Base-by-base conservation (phyloP, 2,113 vertebrate species). In the Crocuta crocuta region DNA sequence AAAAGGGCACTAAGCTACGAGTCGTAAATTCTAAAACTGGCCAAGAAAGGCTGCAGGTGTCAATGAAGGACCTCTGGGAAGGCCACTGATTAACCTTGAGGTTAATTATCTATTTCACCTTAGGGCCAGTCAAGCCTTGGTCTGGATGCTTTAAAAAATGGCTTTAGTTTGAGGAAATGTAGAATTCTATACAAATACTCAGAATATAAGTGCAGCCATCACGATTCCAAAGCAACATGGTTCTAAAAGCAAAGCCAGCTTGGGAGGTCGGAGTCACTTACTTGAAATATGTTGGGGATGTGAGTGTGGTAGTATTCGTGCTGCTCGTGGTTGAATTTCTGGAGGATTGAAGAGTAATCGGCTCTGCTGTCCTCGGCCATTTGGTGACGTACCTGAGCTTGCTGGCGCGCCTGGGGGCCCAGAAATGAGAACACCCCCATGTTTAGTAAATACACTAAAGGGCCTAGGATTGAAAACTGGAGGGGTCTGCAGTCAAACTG, bases 261-360 rank as follows among this genome's bases (percentile, higher is more conserved):
- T 12, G 66, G 86, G 35, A 61, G 73, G 13, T 17, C 2, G 2
- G 82, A 0, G 1, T 1, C 4, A 2, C 97, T 95, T 97, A 99
- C 99, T 99, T 99, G 99, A 97, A 99, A 99, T 97, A 99, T 99
- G 98, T 93, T 99, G 87, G 99, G 99, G 97, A 99, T 99, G 95
- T 99, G 98, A 4, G 99, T 99, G 88, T 99, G 99, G 98, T 99
- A 99, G 99, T 99, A 99, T 5, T 99, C 99, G 23, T 99, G 99
- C 98, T 99, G 99, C 97, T 99, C 99, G 21, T 99, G 99, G 99
- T 99, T 99, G 99, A 99, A 99, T 96, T 99, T 99, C 95, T 99
- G 99, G 65, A 99, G 99, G 95, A 98, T 99, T 26, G 99, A 98
- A 6, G 99, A 99, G 94, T 99, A 99, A 24, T 99, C 99, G 0